Base-by-base conservation (phyloP, 64 coral and sea anemone genomes). In the Cladopsammia gracilis region DNA sequence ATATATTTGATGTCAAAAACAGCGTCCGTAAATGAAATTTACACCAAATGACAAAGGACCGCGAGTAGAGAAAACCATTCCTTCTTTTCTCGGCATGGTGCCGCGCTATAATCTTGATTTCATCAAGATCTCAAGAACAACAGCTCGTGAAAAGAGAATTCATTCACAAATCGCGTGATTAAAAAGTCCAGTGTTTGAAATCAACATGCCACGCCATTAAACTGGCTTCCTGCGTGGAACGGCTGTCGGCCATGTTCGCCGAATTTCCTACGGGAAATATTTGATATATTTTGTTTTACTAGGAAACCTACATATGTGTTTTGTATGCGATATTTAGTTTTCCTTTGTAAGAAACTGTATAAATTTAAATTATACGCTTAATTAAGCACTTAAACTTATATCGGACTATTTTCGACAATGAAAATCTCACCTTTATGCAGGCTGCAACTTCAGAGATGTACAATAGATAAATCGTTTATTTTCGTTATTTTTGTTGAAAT, bases 111-210 rank as follows among this genome's bases (percentile, higher is more conserved):
- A 44, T 61, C 24, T 57, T 14, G 57, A 80, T 80, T 80, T 20
- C 23, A 20, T 19, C 13, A 61, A 25, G 51, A 16, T 78, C 57
- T 80, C 25, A 16, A 61, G 54, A 80, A 20, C 78, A 51, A 84
- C n/a, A 50, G 80, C 62, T 65, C 47, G n/a, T 20, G 62, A 11
- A 18, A 18, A 22, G 60, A 62, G 43, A 62, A 50, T 50, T 66
- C 13, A 67, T 84, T 67, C 25, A 2, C 60, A 49, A 6, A 84
- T 84, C 44, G 80, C 61, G 62, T 84, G 78, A 82, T 64, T n/a
- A 8, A 15, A 64, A 82, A 82, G 24, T 10, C 20, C 4, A 78
- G n/a, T 78, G 73, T 57, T 57, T 57, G n/a, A 20, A 22, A n/a
- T 10, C 18, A 24, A 69, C 52, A 13, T 57, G 13, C 6, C 24